Percentiles rank a stretch among this genome's conserved stretches.
phyloP scores from a whole-genome alignment of 2,113 vertebrate genomes.

The Indicator maculatus region DNA sequence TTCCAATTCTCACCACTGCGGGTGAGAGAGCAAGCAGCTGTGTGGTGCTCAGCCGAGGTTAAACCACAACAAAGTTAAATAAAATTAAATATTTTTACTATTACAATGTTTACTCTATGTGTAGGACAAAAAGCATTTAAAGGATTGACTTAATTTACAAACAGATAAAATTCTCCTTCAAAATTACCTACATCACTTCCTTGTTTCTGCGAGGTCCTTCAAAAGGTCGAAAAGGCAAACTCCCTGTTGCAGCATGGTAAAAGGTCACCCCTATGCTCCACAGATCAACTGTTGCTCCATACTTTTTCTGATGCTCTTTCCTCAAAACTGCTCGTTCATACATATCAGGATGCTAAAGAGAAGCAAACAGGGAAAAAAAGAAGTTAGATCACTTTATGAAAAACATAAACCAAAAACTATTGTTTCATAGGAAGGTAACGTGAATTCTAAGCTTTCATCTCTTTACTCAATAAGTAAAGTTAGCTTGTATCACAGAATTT shows the following conservation, averaged over 20 bases:
- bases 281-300: conserved; percentile 94
- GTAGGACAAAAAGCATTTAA: not conserved
- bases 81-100: not conserved
- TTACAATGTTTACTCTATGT: not conserved
- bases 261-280: conserved; percentile 99
- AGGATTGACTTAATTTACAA: not conserved
- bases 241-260: conserved; percentile 95
- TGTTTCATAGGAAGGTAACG: not conserved
- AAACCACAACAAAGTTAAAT: not conserved
- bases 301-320: conserved; percentile 98
- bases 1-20: not conserved
- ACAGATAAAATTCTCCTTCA: conserved; percentile 1
- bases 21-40: not conserved
- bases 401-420: not conserved
- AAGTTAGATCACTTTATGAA: not conserved
- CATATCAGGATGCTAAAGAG: conserved; percentile 92
- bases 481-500: not conserved
- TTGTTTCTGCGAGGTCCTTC: conserved; percentile 97
- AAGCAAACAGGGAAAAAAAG: not conserved
- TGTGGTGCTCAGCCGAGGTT: not conserved
- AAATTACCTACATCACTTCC: conserved; percentile 93
- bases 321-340: conserved; percentile 95
- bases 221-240: conserved; percentile 94
- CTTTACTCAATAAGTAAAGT: not conserved
- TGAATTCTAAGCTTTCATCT: not conserved